Evolutionary conservation across 1,140 invertebrate genomes (phyloP).

Genomic region (Bactericera cockerelli): DNA sequence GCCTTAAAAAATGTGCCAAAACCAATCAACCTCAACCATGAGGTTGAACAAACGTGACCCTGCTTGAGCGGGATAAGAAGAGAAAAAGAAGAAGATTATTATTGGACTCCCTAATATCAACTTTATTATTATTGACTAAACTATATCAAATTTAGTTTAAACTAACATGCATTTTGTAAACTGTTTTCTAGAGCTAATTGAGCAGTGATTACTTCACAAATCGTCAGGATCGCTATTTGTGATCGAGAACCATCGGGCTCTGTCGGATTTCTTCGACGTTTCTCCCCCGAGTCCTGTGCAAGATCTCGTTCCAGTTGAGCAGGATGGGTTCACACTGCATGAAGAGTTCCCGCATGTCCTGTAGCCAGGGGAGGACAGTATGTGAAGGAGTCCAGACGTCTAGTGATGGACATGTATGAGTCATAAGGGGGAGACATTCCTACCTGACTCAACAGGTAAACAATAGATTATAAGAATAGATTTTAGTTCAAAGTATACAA

Average conservation of each 20-base stretch:
- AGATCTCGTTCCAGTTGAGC: conserved; percentile 41
- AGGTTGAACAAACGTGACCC: too few relatives aligned
- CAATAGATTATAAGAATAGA: too few relatives aligned
- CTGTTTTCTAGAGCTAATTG: conserved; percentile 65
- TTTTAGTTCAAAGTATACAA: too few relatives aligned
- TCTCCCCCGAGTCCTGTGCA: conserved; percentile 43
- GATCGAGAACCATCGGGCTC: conserved; percentile 57
- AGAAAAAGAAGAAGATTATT: too few relatives aligned
- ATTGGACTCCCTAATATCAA: conserved; percentile 12
- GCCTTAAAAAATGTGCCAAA: too few relatives aligned
- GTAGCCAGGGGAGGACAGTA: conserved; percentile 35
- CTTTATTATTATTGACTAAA: conserved; percentile 11
- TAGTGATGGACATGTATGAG: conserved; percentile 10
- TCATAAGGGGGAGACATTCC: too few relatives aligned
- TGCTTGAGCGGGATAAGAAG: too few relatives aligned
- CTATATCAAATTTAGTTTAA: too few relatives aligned
- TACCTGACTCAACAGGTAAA: too few relatives aligned
- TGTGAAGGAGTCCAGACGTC: conserved; percentile 32
- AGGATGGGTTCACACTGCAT: conserved; percentile 34
- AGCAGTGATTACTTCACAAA: conserved; percentile 96
- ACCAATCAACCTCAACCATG: too few relatives aligned
- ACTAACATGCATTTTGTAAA: conserved; percentile 9
- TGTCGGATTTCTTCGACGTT: conserved; percentile 74
- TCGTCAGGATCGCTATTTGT: conserved; percentile 92
- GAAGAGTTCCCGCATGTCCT: conserved; percentile 36